These are phyloP conservation scores for Bellardia pandia DNA, from an alignment of 2,888 invertebrate species.

Conservation along the genomic window DNA sequence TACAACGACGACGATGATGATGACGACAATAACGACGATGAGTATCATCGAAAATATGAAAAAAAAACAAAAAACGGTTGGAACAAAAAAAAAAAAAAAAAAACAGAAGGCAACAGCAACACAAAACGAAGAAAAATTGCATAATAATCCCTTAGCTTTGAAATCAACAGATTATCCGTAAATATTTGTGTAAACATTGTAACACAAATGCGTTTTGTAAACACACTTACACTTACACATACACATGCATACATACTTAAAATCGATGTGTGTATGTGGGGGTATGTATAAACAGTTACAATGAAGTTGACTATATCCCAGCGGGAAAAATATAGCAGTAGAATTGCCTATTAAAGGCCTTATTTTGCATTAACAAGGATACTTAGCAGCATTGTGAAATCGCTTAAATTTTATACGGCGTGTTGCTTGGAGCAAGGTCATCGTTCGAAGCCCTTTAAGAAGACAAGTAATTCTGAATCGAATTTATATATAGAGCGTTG, in stretches of 20 bases:
- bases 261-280: slow-evolving; percentile 30
- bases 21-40: slow-evolving; percentile 54
- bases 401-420: too few species aligned
- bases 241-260: neutral
- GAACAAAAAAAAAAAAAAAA: slow-evolving; percentile 33
- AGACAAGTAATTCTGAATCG: too few species aligned
- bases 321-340: too few species aligned
- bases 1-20: slow-evolving; percentile 62
- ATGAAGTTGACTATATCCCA: slow-evolving; percentile 27
- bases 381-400: too few species aligned
- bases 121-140: slow-evolving; percentile 82
- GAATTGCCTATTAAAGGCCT: too few species aligned
- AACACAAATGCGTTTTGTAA: slow-evolving; percentile 80
- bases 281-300: slow-evolving; percentile 29
- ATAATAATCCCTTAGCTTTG: slow-evolving; percentile 83
- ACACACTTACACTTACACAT: slow-evolving; percentile 56
- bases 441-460: too few species aligned
- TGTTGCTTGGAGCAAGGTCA: too few species aligned
- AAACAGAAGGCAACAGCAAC: slow-evolving; percentile 70
- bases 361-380: too few species aligned
- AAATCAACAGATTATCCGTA: slow-evolving; percentile 83
- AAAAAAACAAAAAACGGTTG: neutral
- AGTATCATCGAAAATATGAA: slow-evolving; percentile 39
- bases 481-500: too few species aligned
- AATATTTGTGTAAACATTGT: slow-evolving; percentile 83